These are phyloP conservation scores for Ornithoptera priamus DNA, from an alignment of 2,888 invertebrate species.

Conservation along the genomic window DNA sequence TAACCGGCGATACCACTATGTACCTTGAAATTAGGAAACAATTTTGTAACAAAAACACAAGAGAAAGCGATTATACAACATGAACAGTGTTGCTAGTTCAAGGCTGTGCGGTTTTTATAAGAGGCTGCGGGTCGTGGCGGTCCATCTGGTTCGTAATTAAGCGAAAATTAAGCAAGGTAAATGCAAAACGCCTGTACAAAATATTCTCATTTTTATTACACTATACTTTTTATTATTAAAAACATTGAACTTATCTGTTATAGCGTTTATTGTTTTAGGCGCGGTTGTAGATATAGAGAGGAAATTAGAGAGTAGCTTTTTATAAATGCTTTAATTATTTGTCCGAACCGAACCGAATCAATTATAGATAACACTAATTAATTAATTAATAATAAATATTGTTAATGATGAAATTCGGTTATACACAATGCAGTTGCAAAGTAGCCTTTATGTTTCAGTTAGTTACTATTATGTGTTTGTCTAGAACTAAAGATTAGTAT, in stretches of 20 bases:
- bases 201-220: not conserved
- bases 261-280: not conserved
- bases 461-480: too few species aligned
- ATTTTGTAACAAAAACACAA: constrained; percentile 43
- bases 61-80: constrained; percentile 11
- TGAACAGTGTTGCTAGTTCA: constrained; percentile 10
- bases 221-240: not conserved
- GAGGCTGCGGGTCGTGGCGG: not conserved
- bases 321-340: too few species aligned
- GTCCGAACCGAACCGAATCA: too few species aligned
- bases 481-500: too few species aligned
- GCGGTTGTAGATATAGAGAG: too few species aligned
- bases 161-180: not conserved
- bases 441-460: too few species aligned
- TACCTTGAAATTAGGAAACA: constrained; percentile 78
- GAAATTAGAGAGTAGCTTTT: too few species aligned
- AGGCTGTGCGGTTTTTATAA: constrained; percentile 10
- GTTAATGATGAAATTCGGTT: too few species aligned
- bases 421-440: too few species aligned
- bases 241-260: not conserved
- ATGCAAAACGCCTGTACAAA: not conserved
- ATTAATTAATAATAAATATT: too few species aligned
- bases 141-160: constrained; percentile 2
- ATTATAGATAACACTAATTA: too few species aligned
- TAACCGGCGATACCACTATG: constrained; percentile 86